Percentiles rank a stretch among this genome's conserved stretches.
Conservation (phyloP, 92 coral and sea anemone genomes). For the Phymanthus crucifer region DNA sequence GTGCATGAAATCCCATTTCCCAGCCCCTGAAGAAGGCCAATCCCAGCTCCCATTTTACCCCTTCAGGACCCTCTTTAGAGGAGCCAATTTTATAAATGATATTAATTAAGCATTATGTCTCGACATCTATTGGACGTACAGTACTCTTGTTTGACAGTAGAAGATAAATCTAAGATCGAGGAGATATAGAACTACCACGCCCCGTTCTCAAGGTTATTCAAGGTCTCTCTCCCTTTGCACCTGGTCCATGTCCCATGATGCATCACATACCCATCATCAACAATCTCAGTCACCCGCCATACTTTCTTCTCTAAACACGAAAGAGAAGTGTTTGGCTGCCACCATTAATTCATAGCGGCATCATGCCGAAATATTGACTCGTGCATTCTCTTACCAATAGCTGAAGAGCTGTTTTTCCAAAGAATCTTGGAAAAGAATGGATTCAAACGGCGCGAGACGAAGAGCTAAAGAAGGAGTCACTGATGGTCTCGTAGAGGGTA, state of each 20-base stretch:
- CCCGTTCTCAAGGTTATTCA: conserved; percentile 26
- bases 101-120: too few species aligned
- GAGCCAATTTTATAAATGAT: too few species aligned
- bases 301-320: background rate
- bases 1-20: too few species aligned
- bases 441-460: conserved; percentile 43
- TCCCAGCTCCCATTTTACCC: too few species aligned
- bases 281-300: background rate
- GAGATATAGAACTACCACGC: too few species aligned
- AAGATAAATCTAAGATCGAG: background rate
- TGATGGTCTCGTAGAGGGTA: conserved; percentile 8
- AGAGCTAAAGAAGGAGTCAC: conserved; percentile 29
- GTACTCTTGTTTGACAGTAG: too few species aligned
- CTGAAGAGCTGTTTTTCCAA: background rate
- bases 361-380: conserved; percentile 1
- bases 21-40: too few species aligned
- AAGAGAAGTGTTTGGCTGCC: background rate
- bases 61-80: too few species aligned
- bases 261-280: background rate
- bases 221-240: background rate
- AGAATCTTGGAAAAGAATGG: conserved; percentile 15
- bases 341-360: background rate
- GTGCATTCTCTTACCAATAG: conserved; percentile 1
- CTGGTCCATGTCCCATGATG: background rate
- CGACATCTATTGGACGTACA: too few species aligned